Conservation (phyloP, 2,797 vertebrate genomes). For the Alca torda region DNA sequence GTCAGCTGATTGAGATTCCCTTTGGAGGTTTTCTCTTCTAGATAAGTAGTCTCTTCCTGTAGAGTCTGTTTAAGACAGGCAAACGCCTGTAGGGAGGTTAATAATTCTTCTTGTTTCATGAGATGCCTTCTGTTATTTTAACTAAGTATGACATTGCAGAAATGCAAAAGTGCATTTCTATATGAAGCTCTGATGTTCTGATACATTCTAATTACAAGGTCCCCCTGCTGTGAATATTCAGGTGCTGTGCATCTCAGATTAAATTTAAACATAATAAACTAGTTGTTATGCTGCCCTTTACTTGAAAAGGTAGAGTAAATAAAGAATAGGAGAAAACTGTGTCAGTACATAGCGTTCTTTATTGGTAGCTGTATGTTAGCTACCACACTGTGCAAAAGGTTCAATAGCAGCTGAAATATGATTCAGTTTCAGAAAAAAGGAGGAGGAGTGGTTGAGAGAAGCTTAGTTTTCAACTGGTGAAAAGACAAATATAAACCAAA, state of each 20-base stretch:
- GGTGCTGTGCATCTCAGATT: background rate
- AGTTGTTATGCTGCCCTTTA: background rate
- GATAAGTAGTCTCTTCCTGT: background rate
- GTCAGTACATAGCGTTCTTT: background rate
- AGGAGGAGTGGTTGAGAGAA: background rate
- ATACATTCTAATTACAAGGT: background rate
- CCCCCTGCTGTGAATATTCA: background rate
- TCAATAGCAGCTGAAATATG: background rate
- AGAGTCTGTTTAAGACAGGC: background rate
- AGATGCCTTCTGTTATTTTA: background rate
- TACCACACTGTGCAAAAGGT: background rate
- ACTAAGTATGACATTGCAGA: background rate
- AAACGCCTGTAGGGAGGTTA: background rate
- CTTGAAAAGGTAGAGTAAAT: background rate
- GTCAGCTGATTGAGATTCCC: background rate
- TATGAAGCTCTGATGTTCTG: background rate
- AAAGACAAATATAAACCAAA: background rate
- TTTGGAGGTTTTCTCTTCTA: background rate
- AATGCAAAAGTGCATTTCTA: background rate
- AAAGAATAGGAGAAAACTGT: background rate
- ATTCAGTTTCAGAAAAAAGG: background rate
- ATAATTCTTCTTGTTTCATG: background rate
- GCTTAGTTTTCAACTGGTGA: background rate
- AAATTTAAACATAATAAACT: background rate
- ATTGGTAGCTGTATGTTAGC: background rate